Evolutionary conservation across 2,113 vertebrate species (phyloP).

Genomic region (Cinclus mexicanus): DNA sequence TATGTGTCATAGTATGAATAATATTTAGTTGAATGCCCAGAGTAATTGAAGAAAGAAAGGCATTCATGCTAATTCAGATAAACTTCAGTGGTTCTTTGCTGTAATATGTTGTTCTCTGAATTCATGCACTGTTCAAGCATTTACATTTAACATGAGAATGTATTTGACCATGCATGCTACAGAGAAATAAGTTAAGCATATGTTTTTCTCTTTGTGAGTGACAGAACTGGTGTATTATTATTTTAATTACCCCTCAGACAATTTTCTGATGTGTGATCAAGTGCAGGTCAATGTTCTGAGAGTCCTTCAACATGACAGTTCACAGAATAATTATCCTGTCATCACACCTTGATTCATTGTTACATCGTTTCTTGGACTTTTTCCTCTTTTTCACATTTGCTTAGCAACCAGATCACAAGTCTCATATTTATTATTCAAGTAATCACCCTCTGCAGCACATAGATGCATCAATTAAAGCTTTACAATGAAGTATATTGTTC

Average conservation of each 20-base stretch:
- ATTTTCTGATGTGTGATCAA: constrained; percentile 33
- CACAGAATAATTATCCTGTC: constrained; percentile 61
- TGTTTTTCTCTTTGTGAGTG: constrained; percentile 21
- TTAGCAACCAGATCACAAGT: constrained; percentile 64
- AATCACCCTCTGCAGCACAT: constrained; percentile 54
- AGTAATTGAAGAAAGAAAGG: constrained; percentile 26
- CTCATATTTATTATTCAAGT: constrained; percentile 58
- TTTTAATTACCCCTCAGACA: constrained; percentile 73
- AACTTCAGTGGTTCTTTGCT: constrained; percentile 46
- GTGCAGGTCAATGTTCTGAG: constrained; percentile 56
- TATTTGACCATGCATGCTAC: not conserved
- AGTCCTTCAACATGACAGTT: constrained; percentile 68
- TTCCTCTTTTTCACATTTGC: constrained; percentile 47
- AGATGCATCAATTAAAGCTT: constrained; percentile 60
- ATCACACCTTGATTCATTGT: constrained; percentile 63
- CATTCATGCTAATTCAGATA: constrained; percentile 54
- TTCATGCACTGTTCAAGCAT: constrained; percentile 30
- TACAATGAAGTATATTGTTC: constrained; percentile 50
- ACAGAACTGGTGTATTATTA: constrained; percentile 7
- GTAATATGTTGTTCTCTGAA: constrained; percentile 9
- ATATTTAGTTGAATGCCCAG: constrained; percentile 32
- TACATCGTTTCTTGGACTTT: constrained; percentile 44
- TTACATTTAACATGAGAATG: constrained; percentile 27
- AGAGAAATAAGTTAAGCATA: not conserved
- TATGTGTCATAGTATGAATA: constrained; percentile 40